Percentiles rank a stretch among this genome's conserved stretches.
These are phyloP conservation scores for Adineta ricciae DNA, from an alignment of 2,888 invertebrate genomes.

Conservation along the genomic window DNA sequence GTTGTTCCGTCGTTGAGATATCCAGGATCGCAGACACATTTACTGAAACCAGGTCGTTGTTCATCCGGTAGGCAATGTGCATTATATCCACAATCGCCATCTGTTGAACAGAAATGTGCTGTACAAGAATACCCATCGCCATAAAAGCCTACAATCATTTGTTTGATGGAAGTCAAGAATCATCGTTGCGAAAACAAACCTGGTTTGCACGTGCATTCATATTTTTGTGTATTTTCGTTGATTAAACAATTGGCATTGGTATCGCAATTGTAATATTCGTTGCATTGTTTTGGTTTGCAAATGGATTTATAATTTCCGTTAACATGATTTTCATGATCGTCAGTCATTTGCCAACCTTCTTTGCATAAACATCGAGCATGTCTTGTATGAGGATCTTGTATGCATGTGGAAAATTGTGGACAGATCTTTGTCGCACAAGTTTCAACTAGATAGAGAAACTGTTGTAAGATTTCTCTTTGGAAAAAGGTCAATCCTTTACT, in stretches of 20 bases:
- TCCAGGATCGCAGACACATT: conserved; percentile 31
- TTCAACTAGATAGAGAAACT: neutral
- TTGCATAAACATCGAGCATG: neutral
- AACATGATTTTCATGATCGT: neutral
- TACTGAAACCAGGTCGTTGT: conserved; percentile 17
- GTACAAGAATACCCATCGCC: conserved; percentile 31
- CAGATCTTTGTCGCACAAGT: conserved; percentile 22
- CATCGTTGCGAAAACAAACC: neutral
- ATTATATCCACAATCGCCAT: conserved; percentile 27
- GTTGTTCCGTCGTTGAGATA: conserved; percentile 30
- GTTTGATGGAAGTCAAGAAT: neutral
- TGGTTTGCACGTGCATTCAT: conserved; percentile 31
- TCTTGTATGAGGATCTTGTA: neutral
- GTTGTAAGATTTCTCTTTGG: no score
- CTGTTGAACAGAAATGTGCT: conserved; percentile 29
- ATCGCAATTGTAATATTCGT: conserved; percentile 30
- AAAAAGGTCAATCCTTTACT: neutral
- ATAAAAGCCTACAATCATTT: conserved; percentile 12
- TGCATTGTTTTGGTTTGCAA: conserved; percentile 30
- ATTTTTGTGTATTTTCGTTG: conserved; percentile 1
- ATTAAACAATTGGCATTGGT: conserved; percentile 29
- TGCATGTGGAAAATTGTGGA: conserved; percentile 3
- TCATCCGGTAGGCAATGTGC: conserved; percentile 29
- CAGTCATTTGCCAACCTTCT: neutral
- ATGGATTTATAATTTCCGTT: neutral